Evolutionary conservation across 2,113 vertebrate species (phyloP).

Genomic region (Callipepla squamata): DNA sequence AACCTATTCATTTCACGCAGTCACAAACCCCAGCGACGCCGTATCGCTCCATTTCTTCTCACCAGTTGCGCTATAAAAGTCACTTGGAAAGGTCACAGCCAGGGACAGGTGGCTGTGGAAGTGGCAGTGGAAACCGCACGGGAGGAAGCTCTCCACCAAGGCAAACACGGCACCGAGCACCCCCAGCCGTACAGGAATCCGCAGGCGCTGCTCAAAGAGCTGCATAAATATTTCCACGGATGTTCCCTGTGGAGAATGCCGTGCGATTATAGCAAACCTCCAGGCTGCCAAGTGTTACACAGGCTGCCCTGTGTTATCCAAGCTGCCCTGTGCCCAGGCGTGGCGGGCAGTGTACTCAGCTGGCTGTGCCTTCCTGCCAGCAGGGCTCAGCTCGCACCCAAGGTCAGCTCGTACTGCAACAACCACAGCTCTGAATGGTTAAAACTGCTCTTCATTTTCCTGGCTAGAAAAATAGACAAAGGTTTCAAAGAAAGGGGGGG

Average conservation of each 20-base stretch:
- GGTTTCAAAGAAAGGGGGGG: background rate
- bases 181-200: background rate
- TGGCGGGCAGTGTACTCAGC: background rate
- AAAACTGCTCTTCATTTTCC: background rate
- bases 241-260: background rate
- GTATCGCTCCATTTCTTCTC: background rate
- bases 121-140: background rate
- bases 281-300: background rate
- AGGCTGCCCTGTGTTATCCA: background rate
- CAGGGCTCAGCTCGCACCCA: background rate
- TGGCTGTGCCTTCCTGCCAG: background rate
- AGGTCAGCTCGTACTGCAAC: background rate
- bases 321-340: background rate
- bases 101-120: background rate
- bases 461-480: background rate
- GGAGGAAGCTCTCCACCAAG: background rate
- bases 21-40: background rate
- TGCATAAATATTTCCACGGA: background rate
- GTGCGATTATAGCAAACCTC: background rate
- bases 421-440: background rate
- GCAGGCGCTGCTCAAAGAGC: background rate
- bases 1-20: background rate
- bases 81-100: background rate
- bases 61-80: background rate
- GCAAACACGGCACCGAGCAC: background rate